Base-by-base conservation (phyloP, 2,888 invertebrate genomes). In the Drosophila fulvimacula region DNA sequence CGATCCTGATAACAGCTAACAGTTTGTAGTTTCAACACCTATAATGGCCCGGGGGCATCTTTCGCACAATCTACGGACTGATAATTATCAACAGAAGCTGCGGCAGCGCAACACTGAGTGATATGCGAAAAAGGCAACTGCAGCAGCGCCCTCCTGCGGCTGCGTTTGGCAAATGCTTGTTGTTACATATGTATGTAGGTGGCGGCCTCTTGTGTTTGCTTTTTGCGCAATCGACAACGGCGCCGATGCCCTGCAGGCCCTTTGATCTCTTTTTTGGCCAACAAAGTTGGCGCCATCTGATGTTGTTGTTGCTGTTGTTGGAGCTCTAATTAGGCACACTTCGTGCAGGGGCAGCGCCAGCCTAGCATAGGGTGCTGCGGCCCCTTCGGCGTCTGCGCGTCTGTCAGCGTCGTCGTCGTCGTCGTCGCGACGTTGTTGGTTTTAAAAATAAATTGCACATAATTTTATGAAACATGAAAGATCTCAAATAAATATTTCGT, bases 401-500 rank as follows among this genome's bases (percentile, higher is more conserved):
- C 80, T 79, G 76, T 82, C 84, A 83, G 73, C 78, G 66, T 42
- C 65, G 65, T 58, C 56, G 72, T 66, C 63, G 65, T 61, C 53
- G 69, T 66, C 75, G 72, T 66, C 75, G 65, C 73, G 68, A 56
- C 69, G 65, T 46, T 30, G 27, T 27, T 64, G 52, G 52, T 36
- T 84, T 80, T 88, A 82, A 85, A 87, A 85, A 89, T 89, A 89
- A 86, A 89, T 84, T 81, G 82, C 79, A 77, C 79, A 87, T 87
- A 79, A 84, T 82, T 85, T 82, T 85, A 88, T 88, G 83, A 82
- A 87, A 89, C 85, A 88, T 85, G 88, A 87, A 88, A 87, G 86
- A 87, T 87, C 85, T 89, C 82, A 88, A 76, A 87, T 89, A 87
- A 87, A 87, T 89, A 89, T 89, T 89, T 87, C 89, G 69, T 82